Evolutionary conservation across 2,888 invertebrate genomes (phyloP).

Genomic region (Pandemis corylana): DNA sequence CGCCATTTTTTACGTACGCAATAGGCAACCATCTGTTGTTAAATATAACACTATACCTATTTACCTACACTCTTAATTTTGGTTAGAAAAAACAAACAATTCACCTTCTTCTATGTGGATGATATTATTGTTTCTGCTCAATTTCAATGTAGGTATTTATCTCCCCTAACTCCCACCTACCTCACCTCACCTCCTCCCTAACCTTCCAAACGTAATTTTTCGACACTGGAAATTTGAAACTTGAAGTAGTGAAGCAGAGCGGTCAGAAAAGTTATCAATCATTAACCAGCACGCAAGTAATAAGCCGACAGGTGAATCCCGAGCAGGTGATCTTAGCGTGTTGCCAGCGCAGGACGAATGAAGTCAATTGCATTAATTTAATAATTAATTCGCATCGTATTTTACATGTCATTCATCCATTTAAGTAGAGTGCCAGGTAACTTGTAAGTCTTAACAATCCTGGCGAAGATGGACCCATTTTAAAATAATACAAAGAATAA

Average conservation of each 20-base stretch:
- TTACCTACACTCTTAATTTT: background rate
- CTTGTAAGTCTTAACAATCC: background rate
- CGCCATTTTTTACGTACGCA: conserved; percentile 64
- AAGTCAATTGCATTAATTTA: background rate
- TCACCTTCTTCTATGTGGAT: too few species aligned
- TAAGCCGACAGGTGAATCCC: conserved; percentile 74
- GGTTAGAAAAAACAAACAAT: too few species aligned
- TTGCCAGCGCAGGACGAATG: conserved; percentile 42
- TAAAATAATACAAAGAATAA: background rate
- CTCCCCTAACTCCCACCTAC: too few species aligned
- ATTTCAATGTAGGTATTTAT: too few species aligned
- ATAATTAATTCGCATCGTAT: too few species aligned
- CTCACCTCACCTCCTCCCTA: too few species aligned
- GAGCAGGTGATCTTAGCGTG: conserved; percentile 69
- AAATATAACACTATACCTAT: conserved; percentile 65
- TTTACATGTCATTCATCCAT: background rate
- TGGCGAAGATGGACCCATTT: background rate
- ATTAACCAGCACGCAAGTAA: conserved; percentile 41
- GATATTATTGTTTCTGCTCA: too few species aligned
- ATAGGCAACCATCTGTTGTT: conserved; percentile 66
- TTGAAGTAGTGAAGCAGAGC: background rate
- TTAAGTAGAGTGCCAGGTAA: background rate
- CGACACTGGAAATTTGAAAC: too few species aligned
- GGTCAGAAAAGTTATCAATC: conserved; percentile 30
- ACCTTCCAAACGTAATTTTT: too few species aligned